Evolutionary conservation across 2,888 invertebrate genomes (phyloP).

Genomic region (Nysson spinosus): DNA sequence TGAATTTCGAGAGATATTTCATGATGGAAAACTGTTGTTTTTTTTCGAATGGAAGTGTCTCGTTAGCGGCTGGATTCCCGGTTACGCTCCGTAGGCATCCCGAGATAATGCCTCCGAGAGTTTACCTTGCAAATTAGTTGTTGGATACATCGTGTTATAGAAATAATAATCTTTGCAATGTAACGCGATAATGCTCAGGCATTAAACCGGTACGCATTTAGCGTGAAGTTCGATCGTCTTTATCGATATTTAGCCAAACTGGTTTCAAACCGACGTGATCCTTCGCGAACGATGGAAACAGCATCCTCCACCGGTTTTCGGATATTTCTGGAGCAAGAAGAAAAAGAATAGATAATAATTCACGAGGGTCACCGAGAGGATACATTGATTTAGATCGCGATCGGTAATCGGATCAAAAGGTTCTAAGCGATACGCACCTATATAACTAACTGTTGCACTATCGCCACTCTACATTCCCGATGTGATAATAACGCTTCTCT

Average conservation of each 20-base stretch:
- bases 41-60: conserved; percentile 6
- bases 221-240: conserved; percentile 22
- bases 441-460: too few species aligned
- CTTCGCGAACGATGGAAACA: too few species aligned
- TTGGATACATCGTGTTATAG: conserved; percentile 14
- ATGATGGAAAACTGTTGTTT: not conserved
- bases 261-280: conserved; percentile 39
- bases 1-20: not conserved
- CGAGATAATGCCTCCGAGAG: conserved; percentile 20
- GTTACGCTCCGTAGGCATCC: conserved; percentile 4
- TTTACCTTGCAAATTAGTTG: conserved; percentile 39
- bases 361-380: too few species aligned
- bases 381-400: too few species aligned
- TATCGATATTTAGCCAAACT: conserved; percentile 37
- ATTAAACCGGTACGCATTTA: conserved; percentile 46
- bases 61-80: conserved; percentile 7
- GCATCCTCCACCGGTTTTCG: too few species aligned
- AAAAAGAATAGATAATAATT: too few species aligned
- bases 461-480: conserved; percentile 12
- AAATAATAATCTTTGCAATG: conserved; percentile 40
- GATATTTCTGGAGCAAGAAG: too few species aligned
- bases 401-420: too few species aligned
- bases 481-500: conserved; percentile 34
- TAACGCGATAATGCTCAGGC: not conserved
- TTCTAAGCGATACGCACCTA: too few species aligned